These are phyloP conservation scores for Meles meles DNA, from an alignment of 2,113 vertebrate species.

Conservation along the genomic window DNA sequence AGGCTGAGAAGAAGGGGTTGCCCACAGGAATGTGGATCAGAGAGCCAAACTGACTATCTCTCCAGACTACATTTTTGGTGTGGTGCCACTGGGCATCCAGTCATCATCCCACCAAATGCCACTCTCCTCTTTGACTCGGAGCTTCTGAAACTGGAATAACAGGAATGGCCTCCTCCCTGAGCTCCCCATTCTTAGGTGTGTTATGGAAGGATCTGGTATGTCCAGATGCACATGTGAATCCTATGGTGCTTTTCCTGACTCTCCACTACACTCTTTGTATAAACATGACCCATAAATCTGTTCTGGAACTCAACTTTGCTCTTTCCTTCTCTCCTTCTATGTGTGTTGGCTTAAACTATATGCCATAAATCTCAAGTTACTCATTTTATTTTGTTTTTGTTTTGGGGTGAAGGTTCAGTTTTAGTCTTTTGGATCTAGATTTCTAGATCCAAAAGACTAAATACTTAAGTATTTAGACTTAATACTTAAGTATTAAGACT, in stretches of 20 bases:
- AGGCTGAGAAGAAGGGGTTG: slow-evolving; percentile 92
- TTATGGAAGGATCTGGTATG: slow-evolving; percentile 77
- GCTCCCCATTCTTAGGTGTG: slow-evolving; percentile 69
- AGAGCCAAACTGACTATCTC: slow-evolving; percentile 89
- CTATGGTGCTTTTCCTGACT: slow-evolving; percentile 81
- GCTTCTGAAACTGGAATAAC: slow-evolving; percentile 91
- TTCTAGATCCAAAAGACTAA: background rate
- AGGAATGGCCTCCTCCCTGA: slow-evolving; percentile 15
- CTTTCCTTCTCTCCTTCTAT: slow-evolving; percentile 73
- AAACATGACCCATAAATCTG: slow-evolving; percentile 77
- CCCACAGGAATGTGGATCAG: slow-evolving; percentile 89
- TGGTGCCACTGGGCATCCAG: slow-evolving; percentile 87
- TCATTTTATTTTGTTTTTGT: slow-evolving; percentile 44
- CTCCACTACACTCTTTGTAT: slow-evolving; percentile 78
- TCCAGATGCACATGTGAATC: slow-evolving; percentile 82
- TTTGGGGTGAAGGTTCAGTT: slow-evolving; percentile 73
- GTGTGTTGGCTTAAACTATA: slow-evolving; percentile 73
- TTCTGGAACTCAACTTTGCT: slow-evolving; percentile 83
- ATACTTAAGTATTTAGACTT: too few species aligned
- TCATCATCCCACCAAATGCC: slow-evolving; percentile 91
- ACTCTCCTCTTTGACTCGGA: slow-evolving; percentile 92
- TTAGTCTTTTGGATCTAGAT: slow-evolving; percentile 75
- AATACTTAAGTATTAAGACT: slow-evolving; percentile 35
- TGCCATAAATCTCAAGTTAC: slow-evolving; percentile 79
- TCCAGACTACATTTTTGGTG: slow-evolving; percentile 85